Percentiles rank a stretch among this genome's conserved stretches.
Conservation (phyloP, 1,140 invertebrate genomes). For the Drosophila setifemur region DNA sequence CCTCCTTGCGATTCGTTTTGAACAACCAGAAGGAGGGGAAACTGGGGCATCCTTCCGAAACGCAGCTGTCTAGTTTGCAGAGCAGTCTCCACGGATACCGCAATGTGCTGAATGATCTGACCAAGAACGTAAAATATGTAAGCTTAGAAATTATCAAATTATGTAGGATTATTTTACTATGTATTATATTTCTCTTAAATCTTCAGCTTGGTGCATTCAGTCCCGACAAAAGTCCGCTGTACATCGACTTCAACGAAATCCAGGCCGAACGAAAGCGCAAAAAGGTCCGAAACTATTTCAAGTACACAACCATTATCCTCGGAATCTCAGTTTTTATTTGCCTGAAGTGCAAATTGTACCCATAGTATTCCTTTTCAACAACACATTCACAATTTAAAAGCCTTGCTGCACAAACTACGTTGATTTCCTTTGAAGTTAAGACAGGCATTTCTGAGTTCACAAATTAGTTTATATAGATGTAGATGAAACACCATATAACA, state of each 20-base stretch:
- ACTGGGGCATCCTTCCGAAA: constrained; percentile 42
- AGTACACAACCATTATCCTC: constrained; percentile 71
- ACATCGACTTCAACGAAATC: constrained; percentile 73
- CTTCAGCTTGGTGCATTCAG: constrained; percentile 70
- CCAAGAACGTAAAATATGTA: constrained; percentile 73
- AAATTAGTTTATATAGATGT: no score
- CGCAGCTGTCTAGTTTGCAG: constrained; percentile 38
- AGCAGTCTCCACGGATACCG: constrained; percentile 51
- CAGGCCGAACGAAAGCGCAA: constrained; percentile 67
- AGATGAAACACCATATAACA: no score
- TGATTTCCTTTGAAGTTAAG: constrained; percentile 42
- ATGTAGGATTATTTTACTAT: background rate
- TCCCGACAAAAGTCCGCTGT: constrained; percentile 61
- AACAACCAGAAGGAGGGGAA: constrained; percentile 32
- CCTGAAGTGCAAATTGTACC: constrained; percentile 65
- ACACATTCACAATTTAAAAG: background rate
- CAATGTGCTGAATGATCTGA: constrained; percentile 47
- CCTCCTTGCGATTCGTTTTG: constrained; percentile 60
- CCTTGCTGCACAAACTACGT: constrained; percentile 1
- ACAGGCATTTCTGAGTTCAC: no score
- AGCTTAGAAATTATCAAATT: constrained; percentile 1
- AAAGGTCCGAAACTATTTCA: constrained; percentile 67
- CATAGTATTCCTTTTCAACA: constrained; percentile 25
- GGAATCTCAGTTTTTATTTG: constrained; percentile 76
- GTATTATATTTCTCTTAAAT: background rate